Evolutionary conservation across 2,797 vertebrate genomes (phyloP).

Genomic region (Tragopan temminckii): DNA sequence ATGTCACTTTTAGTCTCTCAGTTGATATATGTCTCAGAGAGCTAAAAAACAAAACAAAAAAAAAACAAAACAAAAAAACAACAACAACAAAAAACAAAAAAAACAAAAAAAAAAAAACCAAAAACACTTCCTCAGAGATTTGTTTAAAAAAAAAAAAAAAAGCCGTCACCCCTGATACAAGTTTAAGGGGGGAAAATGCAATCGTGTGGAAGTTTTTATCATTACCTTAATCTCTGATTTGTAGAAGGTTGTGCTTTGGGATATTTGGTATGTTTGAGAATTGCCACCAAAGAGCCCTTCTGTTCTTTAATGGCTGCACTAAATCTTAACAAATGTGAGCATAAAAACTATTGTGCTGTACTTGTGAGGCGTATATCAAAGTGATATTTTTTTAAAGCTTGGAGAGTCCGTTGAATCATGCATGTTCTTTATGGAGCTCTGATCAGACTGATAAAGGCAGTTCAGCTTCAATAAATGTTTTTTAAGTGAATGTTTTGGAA

Average conservation of each 20-base stretch:
- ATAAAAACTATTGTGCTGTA: slow-evolving; percentile 84
- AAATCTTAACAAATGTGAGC: slow-evolving; percentile 87
- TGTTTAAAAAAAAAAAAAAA: slow-evolving; percentile 75
- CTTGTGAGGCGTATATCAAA: slow-evolving; percentile 84
- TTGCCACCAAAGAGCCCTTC: slow-evolving; percentile 85
- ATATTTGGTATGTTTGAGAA: slow-evolving; percentile 84
- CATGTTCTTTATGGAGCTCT: slow-evolving; percentile 85
- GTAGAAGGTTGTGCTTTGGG: slow-evolving; percentile 85
- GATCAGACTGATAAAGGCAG: slow-evolving; percentile 86
- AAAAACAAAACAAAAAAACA: slow-evolving; percentile 29
- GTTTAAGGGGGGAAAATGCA: slow-evolving; percentile 80
- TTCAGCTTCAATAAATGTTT: slow-evolving; percentile 85
- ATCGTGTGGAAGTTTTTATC: slow-evolving; percentile 85
- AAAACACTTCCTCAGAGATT: slow-evolving; percentile 74
- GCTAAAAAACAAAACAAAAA: neutral
- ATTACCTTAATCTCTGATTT: slow-evolving; percentile 85
- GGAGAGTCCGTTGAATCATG: slow-evolving; percentile 84
- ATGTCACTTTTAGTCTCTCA: slow-evolving; percentile 83
- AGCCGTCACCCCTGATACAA: slow-evolving; percentile 79
- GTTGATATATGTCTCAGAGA: slow-evolving; percentile 80
- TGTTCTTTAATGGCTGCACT: slow-evolving; percentile 83
- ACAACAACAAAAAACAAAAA: neutral
- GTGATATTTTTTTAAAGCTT: slow-evolving; percentile 82
- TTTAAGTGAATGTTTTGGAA: slow-evolving; percentile 86
- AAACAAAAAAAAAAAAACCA: neutral